A percentile compares a stretch with the other conserved stretches of the same genome.
Evolutionary conservation across 2,888 invertebrate genomes (phyloP).

Genomic region (Graphium colonna): DNA sequence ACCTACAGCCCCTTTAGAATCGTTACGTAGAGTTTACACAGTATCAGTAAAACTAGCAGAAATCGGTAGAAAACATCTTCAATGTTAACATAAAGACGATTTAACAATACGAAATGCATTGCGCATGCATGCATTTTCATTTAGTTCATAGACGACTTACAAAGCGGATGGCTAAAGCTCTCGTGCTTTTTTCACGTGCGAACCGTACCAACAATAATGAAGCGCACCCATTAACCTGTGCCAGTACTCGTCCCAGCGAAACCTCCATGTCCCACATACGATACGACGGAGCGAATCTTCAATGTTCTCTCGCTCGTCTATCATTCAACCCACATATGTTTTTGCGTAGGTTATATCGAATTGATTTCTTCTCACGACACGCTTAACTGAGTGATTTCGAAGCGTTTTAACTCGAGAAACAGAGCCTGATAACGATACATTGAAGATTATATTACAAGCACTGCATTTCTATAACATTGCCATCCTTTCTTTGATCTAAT

Average conservation of each 20-base stretch:
- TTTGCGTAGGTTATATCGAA: slow-evolving; percentile 26
- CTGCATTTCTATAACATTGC: too few relatives aligned
- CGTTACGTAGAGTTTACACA: too few relatives aligned
- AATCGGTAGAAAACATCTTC: too few relatives aligned
- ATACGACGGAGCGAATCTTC: slow-evolving; percentile 33
- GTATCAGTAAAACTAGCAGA: too few relatives aligned
- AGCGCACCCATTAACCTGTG: slow-evolving; percentile 15
- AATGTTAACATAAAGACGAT: too few relatives aligned
- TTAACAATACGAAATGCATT: too few relatives aligned
- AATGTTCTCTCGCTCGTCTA: slow-evolving; percentile 36
- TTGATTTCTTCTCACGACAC: background rate
- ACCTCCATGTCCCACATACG: slow-evolving; percentile 39
- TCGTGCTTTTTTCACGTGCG: background rate
- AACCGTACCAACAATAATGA: slow-evolving; percentile 9
- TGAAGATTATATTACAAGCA: too few relatives aligned
- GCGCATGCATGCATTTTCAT: too few relatives aligned
- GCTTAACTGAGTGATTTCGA: background rate
- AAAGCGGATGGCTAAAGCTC: background rate
- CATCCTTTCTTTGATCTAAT: too few relatives aligned
- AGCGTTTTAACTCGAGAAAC: background rate
- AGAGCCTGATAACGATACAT: background rate
- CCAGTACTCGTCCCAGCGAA: slow-evolving; percentile 28
- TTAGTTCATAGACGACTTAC: too few relatives aligned
- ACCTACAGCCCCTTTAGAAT: too few relatives aligned
- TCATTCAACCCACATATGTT: slow-evolving; percentile 26